A percentile compares a stretch with the other conserved stretches of the same genome.
These are phyloP conservation scores for Tokudaia muenninki DNA, from an alignment of 2,797 vertebrate species.

Conservation along the genomic window DNA sequence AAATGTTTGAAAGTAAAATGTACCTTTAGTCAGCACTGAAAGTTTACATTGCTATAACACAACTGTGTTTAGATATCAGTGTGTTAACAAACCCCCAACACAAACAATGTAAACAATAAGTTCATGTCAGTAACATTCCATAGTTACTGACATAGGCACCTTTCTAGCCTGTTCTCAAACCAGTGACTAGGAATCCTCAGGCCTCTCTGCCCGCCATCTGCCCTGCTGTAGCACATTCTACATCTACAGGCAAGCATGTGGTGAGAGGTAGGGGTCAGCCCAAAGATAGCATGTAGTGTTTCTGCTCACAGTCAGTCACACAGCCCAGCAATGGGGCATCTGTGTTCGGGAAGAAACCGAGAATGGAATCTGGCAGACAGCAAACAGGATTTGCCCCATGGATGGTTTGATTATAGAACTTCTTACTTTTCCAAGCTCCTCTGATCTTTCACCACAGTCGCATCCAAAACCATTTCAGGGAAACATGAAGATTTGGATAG, in stretches of 20 bases:
- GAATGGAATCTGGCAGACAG: slow-evolving; percentile 25
- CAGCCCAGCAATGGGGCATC: neutral
- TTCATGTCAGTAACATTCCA: neutral
- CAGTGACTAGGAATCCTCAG: neutral
- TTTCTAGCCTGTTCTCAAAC: neutral
- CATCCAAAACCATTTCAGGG: slow-evolving; percentile 17
- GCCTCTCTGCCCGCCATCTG: neutral
- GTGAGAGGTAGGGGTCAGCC: neutral
- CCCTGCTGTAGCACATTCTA: accelerated
- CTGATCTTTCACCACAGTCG: neutral
- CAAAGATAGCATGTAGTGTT: neutral
- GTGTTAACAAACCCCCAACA: neutral
- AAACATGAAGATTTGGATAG: slow-evolving; percentile 15
- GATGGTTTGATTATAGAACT: neutral
- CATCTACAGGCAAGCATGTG: neutral
- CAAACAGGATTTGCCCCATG: neutral
- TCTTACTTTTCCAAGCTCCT: slow-evolving; percentile 1
- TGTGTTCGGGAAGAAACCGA: neutral
- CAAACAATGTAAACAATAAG: neutral
- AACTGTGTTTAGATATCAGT: neutral
- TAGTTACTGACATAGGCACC: neutral
- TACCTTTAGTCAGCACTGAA: neutral
- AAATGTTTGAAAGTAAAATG: neutral
- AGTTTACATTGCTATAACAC: neutral
- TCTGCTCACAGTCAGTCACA: neutral